A percentile compares a stretch with the other conserved stretches of the same genome.
Evolutionary conservation across 2,113 vertebrate species (phyloP).

Genomic region (Paedocypris sp.): DNA sequence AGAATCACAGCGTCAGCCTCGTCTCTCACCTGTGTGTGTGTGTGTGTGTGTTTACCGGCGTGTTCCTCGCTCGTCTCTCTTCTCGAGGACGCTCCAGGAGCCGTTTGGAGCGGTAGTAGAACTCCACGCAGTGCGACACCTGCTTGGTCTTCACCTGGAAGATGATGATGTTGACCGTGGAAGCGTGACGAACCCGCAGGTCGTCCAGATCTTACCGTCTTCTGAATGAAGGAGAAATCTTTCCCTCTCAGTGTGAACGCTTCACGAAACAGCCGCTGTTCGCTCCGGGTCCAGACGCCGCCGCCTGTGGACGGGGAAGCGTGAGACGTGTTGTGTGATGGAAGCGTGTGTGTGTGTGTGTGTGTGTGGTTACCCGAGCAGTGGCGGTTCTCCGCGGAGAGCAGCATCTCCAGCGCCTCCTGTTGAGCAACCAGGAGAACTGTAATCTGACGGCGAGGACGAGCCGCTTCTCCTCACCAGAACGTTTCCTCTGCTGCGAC

Average conservation of each 20-base stretch:
- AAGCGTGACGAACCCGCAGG: not conserved
- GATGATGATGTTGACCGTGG: not conserved
- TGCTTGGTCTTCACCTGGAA: constrained; percentile 60
- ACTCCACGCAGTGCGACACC: constrained; percentile 62
- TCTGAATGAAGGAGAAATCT: constrained; percentile 59
- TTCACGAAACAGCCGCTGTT: constrained; percentile 52
- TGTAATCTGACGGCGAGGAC: too few species aligned
- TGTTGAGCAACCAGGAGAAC: constrained; percentile 35
- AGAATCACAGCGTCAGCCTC: too few species aligned
- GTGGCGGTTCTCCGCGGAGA: constrained; percentile 54
- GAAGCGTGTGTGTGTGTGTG: not conserved
- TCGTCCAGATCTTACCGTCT: constrained; percentile 47
- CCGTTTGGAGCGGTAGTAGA: constrained; percentile 62
- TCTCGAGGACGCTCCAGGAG: constrained; percentile 54
- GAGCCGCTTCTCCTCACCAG: constrained; percentile 51
- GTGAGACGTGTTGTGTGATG: not conserved
- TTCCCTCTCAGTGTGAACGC: constrained; percentile 53
- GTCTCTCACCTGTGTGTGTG: too few species aligned
- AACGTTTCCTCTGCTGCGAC: constrained; percentile 48
- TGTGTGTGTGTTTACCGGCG: too few species aligned
- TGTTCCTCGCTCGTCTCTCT: constrained; percentile 42
- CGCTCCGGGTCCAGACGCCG: constrained; percentile 54
- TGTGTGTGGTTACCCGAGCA: constrained; percentile 54
- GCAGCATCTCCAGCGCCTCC: constrained; percentile 58
- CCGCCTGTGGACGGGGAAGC: constrained; percentile 44